These are phyloP conservation scores for Bufo bufo DNA, from an alignment of 2,113 vertebrate genomes.

Conservation along the genomic window DNA sequence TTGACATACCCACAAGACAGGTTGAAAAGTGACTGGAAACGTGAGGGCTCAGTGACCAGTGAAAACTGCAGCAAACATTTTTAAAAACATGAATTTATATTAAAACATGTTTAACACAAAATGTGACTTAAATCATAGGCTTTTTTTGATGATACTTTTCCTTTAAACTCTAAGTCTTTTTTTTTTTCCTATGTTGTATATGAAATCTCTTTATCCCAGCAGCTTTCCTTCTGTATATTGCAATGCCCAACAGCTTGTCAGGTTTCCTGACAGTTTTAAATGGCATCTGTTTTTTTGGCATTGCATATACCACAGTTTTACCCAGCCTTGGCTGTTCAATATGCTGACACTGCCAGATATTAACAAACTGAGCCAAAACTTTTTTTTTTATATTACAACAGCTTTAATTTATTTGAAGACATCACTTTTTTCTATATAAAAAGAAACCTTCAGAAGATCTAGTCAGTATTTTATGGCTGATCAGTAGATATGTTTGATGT, in stretches of 20 bases:
- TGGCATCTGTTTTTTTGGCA: conserved; percentile 57
- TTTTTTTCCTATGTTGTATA: conserved; percentile 4
- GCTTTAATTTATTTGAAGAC: conserved; percentile 36
- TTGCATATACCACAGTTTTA: conserved; percentile 16
- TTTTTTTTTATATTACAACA: conserved; percentile 8
- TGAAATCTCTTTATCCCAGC: conserved; percentile 39
- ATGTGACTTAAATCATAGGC: too few relatives aligned
- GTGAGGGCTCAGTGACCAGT: too few relatives aligned
- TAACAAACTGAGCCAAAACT: conserved; percentile 25
- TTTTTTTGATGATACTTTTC: background rate
- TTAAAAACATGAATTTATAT: too few relatives aligned
- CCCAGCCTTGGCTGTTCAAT: conserved; percentile 15
- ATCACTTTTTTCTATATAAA: background rate
- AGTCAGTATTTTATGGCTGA: background rate
- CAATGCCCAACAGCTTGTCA: conserved; percentile 32
- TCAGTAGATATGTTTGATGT: conserved; percentile 9
- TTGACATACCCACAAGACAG: too few relatives aligned
- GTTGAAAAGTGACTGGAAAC: too few relatives aligned
- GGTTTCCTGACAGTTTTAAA: conserved; percentile 51
- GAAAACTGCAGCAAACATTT: too few relatives aligned
- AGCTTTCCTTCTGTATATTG: conserved; percentile 18
- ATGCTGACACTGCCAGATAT: conserved; percentile 35
- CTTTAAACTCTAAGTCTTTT: too few relatives aligned
- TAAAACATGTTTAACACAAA: too few relatives aligned
- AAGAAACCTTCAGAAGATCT: conserved; percentile 6